A percentile compares a stretch with the other conserved stretches of the same genome.
phyloP scores from a whole-genome alignment of 2,797 vertebrate species.

The Nyctalus aviator region DNA sequence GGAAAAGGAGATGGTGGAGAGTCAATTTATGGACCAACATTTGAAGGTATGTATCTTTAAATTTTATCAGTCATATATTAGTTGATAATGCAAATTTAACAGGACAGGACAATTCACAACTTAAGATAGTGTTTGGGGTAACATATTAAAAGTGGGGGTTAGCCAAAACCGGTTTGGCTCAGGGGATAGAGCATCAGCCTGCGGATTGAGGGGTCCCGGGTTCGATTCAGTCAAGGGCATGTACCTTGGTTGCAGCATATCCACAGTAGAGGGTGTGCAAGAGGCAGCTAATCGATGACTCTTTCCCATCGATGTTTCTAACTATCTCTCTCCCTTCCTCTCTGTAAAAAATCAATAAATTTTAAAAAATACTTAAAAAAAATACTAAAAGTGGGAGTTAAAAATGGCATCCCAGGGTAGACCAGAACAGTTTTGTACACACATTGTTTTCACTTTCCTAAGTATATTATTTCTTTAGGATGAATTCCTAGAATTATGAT shows the following conservation, averaged over 20 bases:
- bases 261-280: no score
- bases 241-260: no score
- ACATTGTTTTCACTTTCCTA: not conserved
- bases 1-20: constrained; percentile 91
- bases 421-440: not conserved
- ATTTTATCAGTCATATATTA: not conserved
- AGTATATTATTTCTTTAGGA: constrained; percentile 31
- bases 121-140: not conserved
- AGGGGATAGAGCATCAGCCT: no score
- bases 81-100: constrained; percentile 46
- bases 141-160: not conserved
- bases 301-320: no score
- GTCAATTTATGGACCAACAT: constrained; percentile 93
- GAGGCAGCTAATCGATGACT: no score
- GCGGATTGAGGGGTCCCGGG: no score
- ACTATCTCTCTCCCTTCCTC: no score
- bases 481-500: not conserved
- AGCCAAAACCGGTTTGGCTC: no score
- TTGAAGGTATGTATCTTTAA: constrained; percentile 90
- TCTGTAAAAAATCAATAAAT: no score
- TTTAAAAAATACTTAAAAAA: no score
- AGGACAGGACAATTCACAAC: not conserved
- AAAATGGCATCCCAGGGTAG: not conserved
- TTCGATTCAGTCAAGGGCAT: no score
- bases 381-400: constrained; percentile 3